Percentiles rank a stretch among this genome's conserved stretches.
Conservation (phyloP, 2,113 vertebrate genomes). For the Peromyscus maniculatus region DNA sequence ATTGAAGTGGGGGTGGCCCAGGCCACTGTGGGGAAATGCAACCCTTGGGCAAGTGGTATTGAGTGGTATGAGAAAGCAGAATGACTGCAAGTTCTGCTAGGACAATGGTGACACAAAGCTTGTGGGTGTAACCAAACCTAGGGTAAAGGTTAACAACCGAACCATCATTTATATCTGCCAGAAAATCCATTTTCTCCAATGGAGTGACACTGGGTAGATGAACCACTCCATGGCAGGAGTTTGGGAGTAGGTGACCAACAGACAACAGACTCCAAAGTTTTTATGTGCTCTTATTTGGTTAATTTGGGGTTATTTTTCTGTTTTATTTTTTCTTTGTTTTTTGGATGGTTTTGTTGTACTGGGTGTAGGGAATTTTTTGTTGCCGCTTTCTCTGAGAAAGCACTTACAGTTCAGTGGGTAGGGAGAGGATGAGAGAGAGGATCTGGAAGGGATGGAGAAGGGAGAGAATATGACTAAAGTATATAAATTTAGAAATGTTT, state of each 20-base stretch:
- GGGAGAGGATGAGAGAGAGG: not conserved
- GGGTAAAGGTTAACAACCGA: not conserved
- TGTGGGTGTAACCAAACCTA: not conserved
- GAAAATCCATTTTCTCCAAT: not conserved
- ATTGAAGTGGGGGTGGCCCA: not conserved
- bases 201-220: not conserved
- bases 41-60: not conserved
- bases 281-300: not conserved
- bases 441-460: not conserved
- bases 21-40: not conserved
- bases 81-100: not conserved
- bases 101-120: not conserved
- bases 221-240: not conserved
- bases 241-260: not conserved
- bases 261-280: not conserved
- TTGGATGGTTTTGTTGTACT: not conserved
- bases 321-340: not conserved
- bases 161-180: not conserved
- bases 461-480: not conserved
- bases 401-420: not conserved
- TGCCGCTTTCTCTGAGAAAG: not conserved
- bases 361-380: not conserved
- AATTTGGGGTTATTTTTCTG: not conserved
- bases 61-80: not conserved
- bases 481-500: too few relatives aligned